Evolutionary conservation across 2,797 vertebrate species (phyloP), one percentile per base, ranked within the genome.

Genomic region (Sardinella longiceps): DNA sequence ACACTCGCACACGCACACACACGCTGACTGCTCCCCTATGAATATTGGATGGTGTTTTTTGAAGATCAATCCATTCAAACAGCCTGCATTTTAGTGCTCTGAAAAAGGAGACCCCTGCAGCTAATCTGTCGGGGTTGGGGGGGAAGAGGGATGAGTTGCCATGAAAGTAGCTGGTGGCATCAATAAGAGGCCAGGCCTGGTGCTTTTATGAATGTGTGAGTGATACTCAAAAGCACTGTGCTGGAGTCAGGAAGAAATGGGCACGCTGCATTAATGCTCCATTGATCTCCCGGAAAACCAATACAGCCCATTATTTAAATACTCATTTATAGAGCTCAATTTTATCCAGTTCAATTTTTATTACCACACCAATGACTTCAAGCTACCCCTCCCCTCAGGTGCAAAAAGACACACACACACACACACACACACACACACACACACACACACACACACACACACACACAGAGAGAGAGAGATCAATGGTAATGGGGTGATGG

Each of bases 401-500:
- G 6, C 15, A 77, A 77, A 77, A 77, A 1, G 15, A 86, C 82
- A 51, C 89, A 88, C 90, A 83, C 82, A 51, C 90, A 88, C 60
- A 81, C 85, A 86, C 74, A 80, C 51, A 84, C 46, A 82, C 50
- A 87, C 84, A 88, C 82, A 84, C 87, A 82, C 80, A 53, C 43
- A 83, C 43, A 77, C 82, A 85, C 80, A 84, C 2, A 88, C 77
- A 81, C 70, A 37, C 63, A 56, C 81, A 56, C 66, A 84, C 66
- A 85, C 74, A 81, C 53, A 88, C 92, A 84, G 89, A 15, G 39
- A 70, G 81, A 46, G 89, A 88, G 90, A 82, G 95, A 98, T 98
- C 97, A 96, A 98, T 98, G 95, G 93, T 97, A 97, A 97, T 94
- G 95, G 95, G 97, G 98, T 97, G 97, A 97, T 94, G 92, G 95